phyloP scores from a whole-genome alignment of 2,113 vertebrate species.

The Archocentrus centrarchus region DNA sequence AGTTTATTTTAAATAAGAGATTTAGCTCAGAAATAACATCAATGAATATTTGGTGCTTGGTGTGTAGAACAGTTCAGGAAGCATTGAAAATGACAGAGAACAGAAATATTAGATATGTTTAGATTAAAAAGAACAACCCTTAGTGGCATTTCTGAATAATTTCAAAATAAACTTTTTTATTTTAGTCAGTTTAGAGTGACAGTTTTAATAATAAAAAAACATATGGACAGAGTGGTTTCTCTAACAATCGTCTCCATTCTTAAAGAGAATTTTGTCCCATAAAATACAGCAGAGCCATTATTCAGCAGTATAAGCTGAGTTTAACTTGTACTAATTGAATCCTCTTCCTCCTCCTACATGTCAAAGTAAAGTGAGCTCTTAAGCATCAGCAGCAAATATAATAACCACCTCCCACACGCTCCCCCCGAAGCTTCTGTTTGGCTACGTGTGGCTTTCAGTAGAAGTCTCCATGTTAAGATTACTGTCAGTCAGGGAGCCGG shows the following conservation, averaged over 20 bases:
- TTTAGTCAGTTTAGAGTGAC: neutral
- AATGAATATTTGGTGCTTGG: neutral
- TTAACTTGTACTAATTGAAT: neutral
- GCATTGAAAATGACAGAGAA: neutral
- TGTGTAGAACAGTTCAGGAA: neutral
- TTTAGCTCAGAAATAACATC: neutral
- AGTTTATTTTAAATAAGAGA: neutral
- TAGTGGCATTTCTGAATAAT: neutral
- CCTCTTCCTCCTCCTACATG: conserved; percentile 4
- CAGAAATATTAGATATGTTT: neutral
- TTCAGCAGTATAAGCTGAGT: neutral
- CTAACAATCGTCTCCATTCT: neutral
- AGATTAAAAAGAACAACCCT: neutral
- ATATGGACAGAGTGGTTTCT: neutral
- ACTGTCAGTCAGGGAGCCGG: conserved; percentile 44
- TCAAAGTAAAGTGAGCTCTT: conserved; percentile 47
- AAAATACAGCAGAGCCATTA: neutral
- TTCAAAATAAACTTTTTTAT: neutral
- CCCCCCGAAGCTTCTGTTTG: conserved; percentile 14
- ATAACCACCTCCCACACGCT: conserved; percentile 1
- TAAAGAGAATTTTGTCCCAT: neutral
- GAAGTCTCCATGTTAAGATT: conserved; percentile 63
- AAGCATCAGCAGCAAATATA: conserved; percentile 53
- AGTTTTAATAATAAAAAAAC: neutral
- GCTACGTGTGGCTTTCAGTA: conserved; percentile 34